These are phyloP conservation scores for Venusia cambrica DNA, from an alignment of 2,888 invertebrate genomes.

Conservation along the genomic window DNA sequence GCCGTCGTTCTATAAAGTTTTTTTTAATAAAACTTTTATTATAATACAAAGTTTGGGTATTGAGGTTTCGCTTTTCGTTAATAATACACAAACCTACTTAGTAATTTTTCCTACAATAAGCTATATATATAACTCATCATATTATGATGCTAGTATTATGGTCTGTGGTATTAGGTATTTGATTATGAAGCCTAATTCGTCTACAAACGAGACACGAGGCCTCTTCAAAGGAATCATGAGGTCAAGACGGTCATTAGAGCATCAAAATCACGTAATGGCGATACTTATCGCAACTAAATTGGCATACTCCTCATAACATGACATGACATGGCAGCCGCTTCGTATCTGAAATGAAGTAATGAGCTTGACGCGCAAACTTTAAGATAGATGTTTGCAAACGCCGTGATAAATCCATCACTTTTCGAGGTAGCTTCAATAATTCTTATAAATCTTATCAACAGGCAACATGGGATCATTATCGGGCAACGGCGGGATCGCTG, in stretches of 20 bases:
- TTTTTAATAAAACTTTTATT: too few species aligned
- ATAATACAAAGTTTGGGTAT: too few species aligned
- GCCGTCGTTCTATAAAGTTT: too few species aligned
- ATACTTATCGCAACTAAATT: slow-evolving; percentile 10
- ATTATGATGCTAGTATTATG: too few species aligned
- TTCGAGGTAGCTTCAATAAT: slow-evolving; percentile 12
- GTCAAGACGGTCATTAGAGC: slow-evolving; percentile 11
- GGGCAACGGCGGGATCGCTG: too few species aligned
- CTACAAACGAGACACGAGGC: too few species aligned
- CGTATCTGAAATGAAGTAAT: slow-evolving; percentile 12
- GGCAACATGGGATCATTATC: slow-evolving; percentile 1
- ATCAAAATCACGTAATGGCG: slow-evolving; percentile 13
- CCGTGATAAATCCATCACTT: slow-evolving; percentile 14
- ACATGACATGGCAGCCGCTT: slow-evolving; percentile 11
- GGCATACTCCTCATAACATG: slow-evolving; percentile 14
- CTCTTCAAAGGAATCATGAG: slow-evolving; percentile 4
- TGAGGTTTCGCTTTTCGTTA: too few species aligned
- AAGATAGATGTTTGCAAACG: slow-evolving; percentile 19
- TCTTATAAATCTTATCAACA: slow-evolving; percentile 5
- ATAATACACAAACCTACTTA: too few species aligned
- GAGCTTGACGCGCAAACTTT: slow-evolving; percentile 19
- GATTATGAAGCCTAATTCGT: too few species aligned
- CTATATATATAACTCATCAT: too few species aligned
- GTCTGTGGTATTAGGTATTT: too few species aligned
- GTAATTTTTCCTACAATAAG: too few species aligned